phyloP scores from a whole-genome alignment of 2,888 invertebrate species.

The Eulithis testata region DNA sequence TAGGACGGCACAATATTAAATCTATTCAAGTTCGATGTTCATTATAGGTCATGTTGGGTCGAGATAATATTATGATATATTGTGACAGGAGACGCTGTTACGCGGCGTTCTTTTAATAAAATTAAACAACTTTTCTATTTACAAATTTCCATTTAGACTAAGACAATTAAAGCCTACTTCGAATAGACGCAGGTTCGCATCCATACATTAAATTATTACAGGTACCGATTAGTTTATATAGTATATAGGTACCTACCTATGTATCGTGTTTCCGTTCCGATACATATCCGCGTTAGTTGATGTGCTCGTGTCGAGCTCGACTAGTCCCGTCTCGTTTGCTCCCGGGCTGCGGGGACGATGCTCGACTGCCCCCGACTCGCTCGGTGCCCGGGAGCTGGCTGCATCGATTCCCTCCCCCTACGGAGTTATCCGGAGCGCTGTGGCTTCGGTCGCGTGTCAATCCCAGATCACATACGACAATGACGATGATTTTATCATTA shows the following conservation, averaged over 20 bases:
- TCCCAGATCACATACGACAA: slow-evolving; percentile 51
- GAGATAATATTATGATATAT: slow-evolving; percentile 50
- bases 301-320: slow-evolving; percentile 45
- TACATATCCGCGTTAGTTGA: slow-evolving; percentile 69
- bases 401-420: slow-evolving; percentile 66
- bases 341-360: slow-evolving; percentile 31
- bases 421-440: slow-evolving; percentile 47
- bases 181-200: slow-evolving; percentile 83
- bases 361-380: neutral
- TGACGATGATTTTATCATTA: slow-evolving; percentile 53
- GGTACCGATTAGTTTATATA: slow-evolving; percentile 68
- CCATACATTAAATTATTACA: slow-evolving; percentile 81
- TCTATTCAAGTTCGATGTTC: slow-evolving; percentile 84
- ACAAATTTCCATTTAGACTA: slow-evolving; percentile 83
- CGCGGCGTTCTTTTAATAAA: slow-evolving; percentile 65
- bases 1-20: slow-evolving; percentile 84
- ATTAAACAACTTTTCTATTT: slow-evolving; percentile 76
- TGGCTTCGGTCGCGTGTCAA: slow-evolving; percentile 47
- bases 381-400: slow-evolving; percentile 52
- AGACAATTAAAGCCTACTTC: slow-evolving; percentile 83
- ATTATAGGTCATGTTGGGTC: slow-evolving; percentile 75
- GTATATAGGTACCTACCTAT: neutral
- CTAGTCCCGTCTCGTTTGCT: slow-evolving; percentile 39
- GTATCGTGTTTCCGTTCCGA: slow-evolving; percentile 73
- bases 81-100: slow-evolving; percentile 56